Base-by-base conservation (phyloP, 2,888 invertebrate species). In the Pyrocoelia pectoralis region DNA sequence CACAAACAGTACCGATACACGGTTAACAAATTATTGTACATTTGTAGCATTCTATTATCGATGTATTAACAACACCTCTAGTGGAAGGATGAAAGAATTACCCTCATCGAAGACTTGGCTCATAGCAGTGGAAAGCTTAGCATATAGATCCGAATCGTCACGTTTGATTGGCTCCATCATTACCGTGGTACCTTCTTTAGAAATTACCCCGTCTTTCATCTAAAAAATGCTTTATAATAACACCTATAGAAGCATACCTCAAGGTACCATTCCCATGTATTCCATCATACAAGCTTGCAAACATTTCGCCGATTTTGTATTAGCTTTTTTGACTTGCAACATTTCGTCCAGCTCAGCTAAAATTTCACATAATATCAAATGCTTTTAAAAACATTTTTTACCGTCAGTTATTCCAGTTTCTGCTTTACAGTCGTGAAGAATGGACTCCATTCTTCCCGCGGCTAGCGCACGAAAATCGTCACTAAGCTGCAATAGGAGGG, bases 91-190 rank as follows among this genome's bases (percentile, higher is more conserved):
- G n/a, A n/a, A n/a, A 24, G 12, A 15, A 24, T 61, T 68, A 70
- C 84, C 82, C 75, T 68, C 63, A n/a, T 73, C 76, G 62, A 76
- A 80, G 70, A 85, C 85, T 1, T 73, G 29, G 3, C 80, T 78
- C 43, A 81, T 76, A 4, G 84, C 68, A 61, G 80, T 79, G 59
- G 79, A 82, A 0, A 81, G 73, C 40, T 72, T 79, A 41, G 80
- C 79, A 1, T 78, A 52, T 66, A 79, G 79, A 0, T 71, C 70
- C 1, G 77, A 61, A 18, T 83, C 78, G n/a, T 79, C 79, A 1
- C 72, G 66, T 60, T 81, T 81, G 40, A 83, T 78, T 15, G 77
- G 76, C 9, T 77, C 76, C 0, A 77, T 68, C 55, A 80, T 70
- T 57, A 77, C 77, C 9, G 73, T 67, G 1, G 81, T 78, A 10